Base-by-base conservation (phyloP, 2,888 invertebrate species). In the Euzophera pinguis region DNA sequence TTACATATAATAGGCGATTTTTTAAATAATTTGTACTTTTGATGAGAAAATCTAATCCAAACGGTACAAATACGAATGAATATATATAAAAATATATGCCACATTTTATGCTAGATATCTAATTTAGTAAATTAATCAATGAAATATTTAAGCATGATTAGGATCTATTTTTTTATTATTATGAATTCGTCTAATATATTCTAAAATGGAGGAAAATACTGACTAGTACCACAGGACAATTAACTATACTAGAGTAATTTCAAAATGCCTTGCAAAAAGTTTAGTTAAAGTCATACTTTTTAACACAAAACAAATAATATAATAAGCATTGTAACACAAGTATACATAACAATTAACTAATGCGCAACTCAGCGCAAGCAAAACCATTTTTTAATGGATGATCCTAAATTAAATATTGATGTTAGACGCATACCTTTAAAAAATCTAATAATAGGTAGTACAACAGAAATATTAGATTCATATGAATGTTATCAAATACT, bases 171-270 rank as follows among this genome's bases (percentile, higher is more conserved):
- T n/a, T 45, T 14, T 10, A 6, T 13, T 13, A 43, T 32, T 45
- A 45, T 45, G 45, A 32, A 45, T 14, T 43, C 13, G 8, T 41
- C 14, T 57, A 54, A 47, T 49, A 55, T 27, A 55, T 50, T 55
- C 27, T 45, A 50, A 13, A 39, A 32, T 32, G 34, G 41, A 55
- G 52, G 53, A 56, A 38, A 53, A 54, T 56, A 61, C 69, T 75
- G 76, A 77, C 75, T 77, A 77, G 77, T 75, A 75, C 73, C 72
- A 65, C 57, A 64, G 69, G 70, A 45, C 45, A 38, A 37, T 37
- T 38, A 35, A 9, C 17, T 48, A 48, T 22, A 38, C n/a, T 9
- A 9, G 7, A 32, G 9, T 6, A 4, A 32, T 32, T 32, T 32
- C 7, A 5, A 22, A 22, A 22, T 22, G 5, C 22, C 22, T 22